Conservation (phyloP, 2,113 vertebrate species). For the Pleuronectes platessa region DNA sequence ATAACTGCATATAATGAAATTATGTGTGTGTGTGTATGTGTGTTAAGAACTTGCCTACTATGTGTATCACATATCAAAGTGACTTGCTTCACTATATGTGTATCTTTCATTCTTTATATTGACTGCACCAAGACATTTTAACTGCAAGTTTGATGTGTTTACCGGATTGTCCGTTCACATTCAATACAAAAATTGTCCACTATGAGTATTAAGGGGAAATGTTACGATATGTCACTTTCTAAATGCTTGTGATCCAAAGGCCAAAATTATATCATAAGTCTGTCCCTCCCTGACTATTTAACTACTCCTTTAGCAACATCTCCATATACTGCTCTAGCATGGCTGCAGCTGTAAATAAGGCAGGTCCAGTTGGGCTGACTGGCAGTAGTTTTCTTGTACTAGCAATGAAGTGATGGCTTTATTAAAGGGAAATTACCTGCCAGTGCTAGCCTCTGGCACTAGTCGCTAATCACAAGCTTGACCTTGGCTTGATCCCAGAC, state of each 20-base stretch:
- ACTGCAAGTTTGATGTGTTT: slow-evolving; percentile 2
- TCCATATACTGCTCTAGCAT: slow-evolving; percentile 46
- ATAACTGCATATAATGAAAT: no score
- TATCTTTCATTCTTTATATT: neutral
- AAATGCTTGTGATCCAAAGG: slow-evolving; percentile 27
- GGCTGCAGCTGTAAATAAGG: slow-evolving; percentile 63
- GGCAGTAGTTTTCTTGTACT: slow-evolving; percentile 59
- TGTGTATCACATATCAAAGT: no score
- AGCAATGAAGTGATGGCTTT: slow-evolving; percentile 64
- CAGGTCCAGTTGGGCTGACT: slow-evolving; percentile 62
- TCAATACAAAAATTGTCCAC: neutral
- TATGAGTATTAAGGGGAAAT: slow-evolving; percentile 25
- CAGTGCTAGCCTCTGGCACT: slow-evolving; percentile 59
- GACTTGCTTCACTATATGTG: neutral
- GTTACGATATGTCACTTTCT: slow-evolving; percentile 30
- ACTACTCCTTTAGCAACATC: slow-evolving; percentile 39
- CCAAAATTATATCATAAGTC: slow-evolving; percentile 34
- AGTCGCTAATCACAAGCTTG: slow-evolving; percentile 67
- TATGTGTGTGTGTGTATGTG: no score
- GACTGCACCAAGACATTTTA: neutral
- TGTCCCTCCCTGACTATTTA: slow-evolving; percentile 58
- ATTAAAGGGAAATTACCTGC: slow-evolving; percentile 63
- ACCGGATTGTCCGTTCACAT: neutral
- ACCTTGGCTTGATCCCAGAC: slow-evolving; percentile 68
- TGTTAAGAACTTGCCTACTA: no score